Conservation (phyloP, 2,113 vertebrate species). For the Semicossyphus pulcher region DNA sequence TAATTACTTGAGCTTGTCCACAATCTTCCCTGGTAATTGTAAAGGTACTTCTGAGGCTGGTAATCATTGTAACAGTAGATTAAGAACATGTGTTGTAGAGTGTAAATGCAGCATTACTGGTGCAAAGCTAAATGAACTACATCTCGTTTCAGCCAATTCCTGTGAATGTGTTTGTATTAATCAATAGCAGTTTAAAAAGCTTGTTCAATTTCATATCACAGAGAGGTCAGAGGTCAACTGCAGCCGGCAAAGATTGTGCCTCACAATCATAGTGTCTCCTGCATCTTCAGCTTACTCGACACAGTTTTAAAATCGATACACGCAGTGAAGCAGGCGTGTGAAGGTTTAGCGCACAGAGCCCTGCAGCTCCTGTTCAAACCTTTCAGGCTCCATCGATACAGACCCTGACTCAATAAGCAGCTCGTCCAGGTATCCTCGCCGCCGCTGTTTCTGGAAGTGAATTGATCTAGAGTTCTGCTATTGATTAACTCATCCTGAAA, state of each 20-base stretch:
- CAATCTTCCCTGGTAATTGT: not conserved
- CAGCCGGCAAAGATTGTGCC: not conserved
- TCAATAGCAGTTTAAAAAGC: not conserved
- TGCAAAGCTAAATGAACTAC: not conserved
- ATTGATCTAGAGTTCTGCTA: slow-evolving; percentile 43
- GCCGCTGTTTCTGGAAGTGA: slow-evolving; percentile 29
- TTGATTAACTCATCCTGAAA: slow-evolving; percentile 24
- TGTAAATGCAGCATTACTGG: not conserved
- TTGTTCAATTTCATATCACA: not conserved
- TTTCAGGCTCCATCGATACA: slow-evolving; percentile 30
- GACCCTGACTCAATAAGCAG: slow-evolving; percentile 25
- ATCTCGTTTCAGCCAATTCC: not conserved
- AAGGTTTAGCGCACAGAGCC: slow-evolving; percentile 22
- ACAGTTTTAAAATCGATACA: slow-evolving; percentile 14
- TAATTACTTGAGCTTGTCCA: not conserved
- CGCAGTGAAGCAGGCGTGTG: not conserved
- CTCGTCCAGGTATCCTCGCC: slow-evolving; percentile 25
- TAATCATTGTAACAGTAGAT: not conserved
- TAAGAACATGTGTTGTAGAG: not conserved
- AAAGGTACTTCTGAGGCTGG: not conserved
- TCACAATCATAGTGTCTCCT: not conserved
- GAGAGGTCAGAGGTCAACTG: not conserved
- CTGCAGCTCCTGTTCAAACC: slow-evolving; percentile 20
- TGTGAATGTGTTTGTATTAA: not conserved
- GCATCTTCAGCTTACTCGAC: not conserved